A percentile compares a stretch with the other conserved stretches of the same genome.
Conservation (phyloP, 2,113 vertebrate genomes). For the Tragelaphus scriptus region DNA sequence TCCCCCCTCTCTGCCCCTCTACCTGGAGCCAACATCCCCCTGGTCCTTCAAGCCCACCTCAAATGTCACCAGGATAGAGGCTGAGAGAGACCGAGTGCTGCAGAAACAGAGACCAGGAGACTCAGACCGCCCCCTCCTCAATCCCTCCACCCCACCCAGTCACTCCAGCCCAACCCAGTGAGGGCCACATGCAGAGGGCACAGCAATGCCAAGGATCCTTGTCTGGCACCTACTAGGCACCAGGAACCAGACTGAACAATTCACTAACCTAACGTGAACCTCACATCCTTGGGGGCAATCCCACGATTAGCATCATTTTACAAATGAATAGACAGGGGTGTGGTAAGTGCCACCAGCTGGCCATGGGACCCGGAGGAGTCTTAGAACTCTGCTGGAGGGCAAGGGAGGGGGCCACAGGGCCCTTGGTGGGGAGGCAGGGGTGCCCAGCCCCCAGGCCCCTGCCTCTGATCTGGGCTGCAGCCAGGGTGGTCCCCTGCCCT, state of each 20-base stretch:
- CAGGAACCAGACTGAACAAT: background rate
- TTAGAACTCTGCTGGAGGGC: background rate
- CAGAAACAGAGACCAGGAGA: background rate
- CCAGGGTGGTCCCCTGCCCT: background rate
- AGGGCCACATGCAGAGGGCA: background rate
- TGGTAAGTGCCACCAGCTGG: background rate
- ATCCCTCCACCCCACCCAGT: background rate
- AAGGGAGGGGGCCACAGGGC: background rate
- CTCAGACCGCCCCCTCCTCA: background rate
- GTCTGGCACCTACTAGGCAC: background rate
- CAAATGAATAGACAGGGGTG: background rate
- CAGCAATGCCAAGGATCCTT: background rate
- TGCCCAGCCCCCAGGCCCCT: background rate
- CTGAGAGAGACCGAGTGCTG: background rate
- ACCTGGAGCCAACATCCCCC: background rate
- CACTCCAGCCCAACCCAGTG: background rate
- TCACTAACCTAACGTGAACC: background rate
- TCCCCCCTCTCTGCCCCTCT: no score
- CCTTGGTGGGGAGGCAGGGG: background rate
- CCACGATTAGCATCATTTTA: background rate
- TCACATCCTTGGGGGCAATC: background rate
- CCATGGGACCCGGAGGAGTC: background rate
- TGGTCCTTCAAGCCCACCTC: background rate
- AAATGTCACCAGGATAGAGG: background rate
- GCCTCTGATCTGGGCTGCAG: background rate